Base-by-base conservation (phyloP, 2,797 vertebrate genomes). In the Poeciliopsis paucimaculata region DNA sequence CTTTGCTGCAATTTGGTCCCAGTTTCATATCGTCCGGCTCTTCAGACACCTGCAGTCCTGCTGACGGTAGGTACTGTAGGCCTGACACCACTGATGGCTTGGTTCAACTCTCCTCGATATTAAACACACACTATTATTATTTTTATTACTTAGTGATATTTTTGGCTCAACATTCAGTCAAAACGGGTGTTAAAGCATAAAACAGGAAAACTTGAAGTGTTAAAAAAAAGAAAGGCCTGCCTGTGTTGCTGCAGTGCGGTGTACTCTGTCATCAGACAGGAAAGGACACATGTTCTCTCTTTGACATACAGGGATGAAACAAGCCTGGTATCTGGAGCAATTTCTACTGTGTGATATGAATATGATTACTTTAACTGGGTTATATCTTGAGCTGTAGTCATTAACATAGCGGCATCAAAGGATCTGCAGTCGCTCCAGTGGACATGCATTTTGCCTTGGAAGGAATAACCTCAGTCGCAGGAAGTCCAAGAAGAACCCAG, bases 351-450 rank as follows among this genome's bases (percentile, higher is more conserved):
- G 73, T 77, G 57, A 28, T 43, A 10, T 73, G 74, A 57, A 82
- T 89, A 77, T 75, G 75, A 80, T 83, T 80, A 75, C 18, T 57
- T 46, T 34, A 79, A 72, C 26, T 36, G 71, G 82, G 80, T 82
- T 82, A 85, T 81, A 72, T 84, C 62, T 82, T 12, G 71, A 74
- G 31, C n/a, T 26, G 18, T 47, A 72, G 77, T 81, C 76, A 77
- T 85, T 86, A 88, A 75, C 74, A 82, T 43, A 28, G 62, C 20
- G 7, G 49, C 79, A 84, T 84, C 84, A 83, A 87, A 88, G 82
- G 76, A 76, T 86, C 15, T 75, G 53, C 9, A 68, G 70, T 28
- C 76, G 43, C 66, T 74, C 53, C 31, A 49, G 46, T 51, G 53
- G 57, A 41, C 46, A 81, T 23, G 12, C n/a, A n/a, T n/a, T 73